These are phyloP conservation scores for Clytia hemisphaerica DNA, from an alignment of 30 jellyfish, hydroid and myxozoan species.

Conservation along the genomic window DNA sequence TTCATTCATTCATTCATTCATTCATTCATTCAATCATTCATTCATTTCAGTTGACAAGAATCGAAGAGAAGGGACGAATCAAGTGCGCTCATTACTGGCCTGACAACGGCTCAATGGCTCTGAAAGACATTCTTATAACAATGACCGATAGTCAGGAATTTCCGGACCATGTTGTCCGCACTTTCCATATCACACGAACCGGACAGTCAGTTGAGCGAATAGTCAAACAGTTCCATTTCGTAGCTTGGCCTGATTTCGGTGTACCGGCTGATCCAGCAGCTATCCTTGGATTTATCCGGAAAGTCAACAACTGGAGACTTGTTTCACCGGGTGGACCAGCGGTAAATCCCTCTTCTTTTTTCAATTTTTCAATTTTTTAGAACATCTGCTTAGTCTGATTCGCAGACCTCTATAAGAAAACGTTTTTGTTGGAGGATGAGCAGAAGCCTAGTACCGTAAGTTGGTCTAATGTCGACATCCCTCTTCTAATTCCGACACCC, in stretches of 20 bases:
- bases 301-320: conserved; percentile 79
- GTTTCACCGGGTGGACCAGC: conserved; percentile 27
- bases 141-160: conserved; percentile 50
- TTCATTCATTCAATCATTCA: too few species aligned
- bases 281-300: conserved; percentile 57
- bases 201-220: conserved; percentile 82
- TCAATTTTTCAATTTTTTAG: neutral
- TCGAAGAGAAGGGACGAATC: conserved; percentile 77
- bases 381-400: neutral
- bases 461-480: too few species aligned
- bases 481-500: too few species aligned
- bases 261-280: conserved; percentile 88
- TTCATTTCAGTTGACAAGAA: conserved; percentile 68
- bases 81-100: conserved; percentile 99
- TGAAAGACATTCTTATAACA: conserved; percentile 58
- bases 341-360: conserved; percentile 16
- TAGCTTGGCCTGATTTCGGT: conserved; percentile 97
- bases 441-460: too few species aligned
- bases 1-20: too few species aligned
- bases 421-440: too few species aligned
- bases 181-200: conserved; percentile 67
- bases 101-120: conserved; percentile 56
- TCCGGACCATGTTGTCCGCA: conserved; percentile 76
- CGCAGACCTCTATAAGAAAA: too few species aligned
- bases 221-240: conserved; percentile 81